Evolutionary conservation across 2,888 invertebrate genomes (phyloP).

Genomic region (Xylocampa areola): DNA sequence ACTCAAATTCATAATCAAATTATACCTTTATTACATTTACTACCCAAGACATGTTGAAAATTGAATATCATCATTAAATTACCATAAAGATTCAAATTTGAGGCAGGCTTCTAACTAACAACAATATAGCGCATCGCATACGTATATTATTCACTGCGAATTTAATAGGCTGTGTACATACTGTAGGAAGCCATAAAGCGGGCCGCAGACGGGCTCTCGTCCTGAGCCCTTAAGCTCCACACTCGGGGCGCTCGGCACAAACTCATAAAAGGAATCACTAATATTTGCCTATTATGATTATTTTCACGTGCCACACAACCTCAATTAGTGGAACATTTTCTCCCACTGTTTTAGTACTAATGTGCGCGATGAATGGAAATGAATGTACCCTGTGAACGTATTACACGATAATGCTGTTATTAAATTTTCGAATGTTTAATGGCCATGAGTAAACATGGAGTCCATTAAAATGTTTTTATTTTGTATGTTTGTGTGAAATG

Average conservation of each 20-base stretch:
- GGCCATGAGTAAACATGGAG: conserved; percentile 1
- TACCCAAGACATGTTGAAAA: conserved; percentile 21
- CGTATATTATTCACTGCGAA: conserved; percentile 65
- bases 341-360: conserved; percentile 59
- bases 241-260: conserved; percentile 41
- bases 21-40: conserved; percentile 20
- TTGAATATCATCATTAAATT: conserved; percentile 49
- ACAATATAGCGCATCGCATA: conserved; percentile 31
- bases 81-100: conserved; percentile 40
- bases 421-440: conserved; percentile 24
- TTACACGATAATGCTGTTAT: conserved; percentile 35
- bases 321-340: conserved; percentile 73
- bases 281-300: conserved; percentile 73
- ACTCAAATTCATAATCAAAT: conserved; percentile 15
- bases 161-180: conserved; percentile 67
- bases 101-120: conserved; percentile 27
- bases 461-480: conserved; percentile 4
- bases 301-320: conserved; percentile 66
- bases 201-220: conserved; percentile 61
- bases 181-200: conserved; percentile 65
- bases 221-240: conserved; percentile 65
- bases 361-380: conserved; percentile 55
- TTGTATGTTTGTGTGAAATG: background rate
- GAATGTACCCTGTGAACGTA: conserved; percentile 21
- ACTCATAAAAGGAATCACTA: conserved; percentile 74